Base-by-base conservation (phyloP, 2,113 vertebrate species). In the Oxygymnocypris stewartii region DNA sequence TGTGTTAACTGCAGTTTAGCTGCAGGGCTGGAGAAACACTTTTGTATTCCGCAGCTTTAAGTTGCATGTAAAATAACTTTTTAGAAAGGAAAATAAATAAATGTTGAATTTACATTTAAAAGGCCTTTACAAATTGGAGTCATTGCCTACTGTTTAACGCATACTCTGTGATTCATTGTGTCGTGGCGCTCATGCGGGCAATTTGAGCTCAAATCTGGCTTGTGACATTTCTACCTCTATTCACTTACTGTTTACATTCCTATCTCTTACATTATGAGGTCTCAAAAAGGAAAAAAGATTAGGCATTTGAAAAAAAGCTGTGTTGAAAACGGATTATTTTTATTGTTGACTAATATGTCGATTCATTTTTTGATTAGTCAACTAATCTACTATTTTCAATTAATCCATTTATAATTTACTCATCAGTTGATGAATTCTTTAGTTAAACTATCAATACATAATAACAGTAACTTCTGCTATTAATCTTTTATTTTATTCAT, bases 1-100 rank as follows among this genome's bases (percentile, higher is more conserved):
- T 71, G 25, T 69, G 63, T 83, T 83, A 83, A 71, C 65, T 35
- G 28, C 28, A 54, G 47, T 71, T 83, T 83, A 69, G 81, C 81
- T 51, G 5, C 25, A 71, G 81, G 47, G 44, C 44, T n/a, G 44
- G 31, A 20, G 42, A 49, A 47, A 42, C 79, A 20, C 40, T 47
- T 82, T 47, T 18, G 65, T 28, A 28, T 65, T 44, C 1, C n/a
- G 0, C 20, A 31, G 59, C 59, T 67, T 28, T 47, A 61, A 65
- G 59, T 28, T 28, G 40, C 23, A 11, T 10, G 37, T 81, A 18
- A 47, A 82, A 65, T 31, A 65, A 14, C 59, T 18, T 67, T 18
- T 47, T 31, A 5, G 2, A 82, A 31, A 67, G 6, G n/a, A 14
- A 47, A 28, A 57, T 67, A 28, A 28, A 82, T 6, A 16, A 18